These are phyloP conservation scores for Naso thynnoides DNA, from an alignment of 2,797 vertebrate species.

Conservation along the genomic window DNA sequence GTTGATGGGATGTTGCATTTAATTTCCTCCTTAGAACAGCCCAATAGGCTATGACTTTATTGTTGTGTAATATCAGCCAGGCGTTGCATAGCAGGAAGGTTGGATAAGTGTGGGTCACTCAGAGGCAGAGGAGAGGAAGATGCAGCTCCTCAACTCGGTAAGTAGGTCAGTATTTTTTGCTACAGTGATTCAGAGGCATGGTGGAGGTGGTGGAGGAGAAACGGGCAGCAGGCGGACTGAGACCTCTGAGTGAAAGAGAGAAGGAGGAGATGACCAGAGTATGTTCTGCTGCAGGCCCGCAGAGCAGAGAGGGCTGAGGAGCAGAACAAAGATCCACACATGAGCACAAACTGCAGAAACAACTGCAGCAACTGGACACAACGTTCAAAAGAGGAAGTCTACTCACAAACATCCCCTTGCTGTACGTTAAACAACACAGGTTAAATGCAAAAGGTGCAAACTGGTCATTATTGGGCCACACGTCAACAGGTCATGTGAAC, in stretches of 20 bases:
- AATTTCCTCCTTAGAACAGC: conserved; percentile 6
- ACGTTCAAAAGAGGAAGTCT: too few species aligned
- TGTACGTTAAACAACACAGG: too few species aligned
- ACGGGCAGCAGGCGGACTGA: conserved; percentile 60
- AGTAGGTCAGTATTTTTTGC: conserved; percentile 87
- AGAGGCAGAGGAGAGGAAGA: conserved; percentile 63
- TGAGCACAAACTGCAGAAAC: not conserved
- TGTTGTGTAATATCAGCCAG: conserved; percentile 49
- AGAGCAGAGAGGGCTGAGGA: conserved; percentile 3
- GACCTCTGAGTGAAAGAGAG: conserved; percentile 55
- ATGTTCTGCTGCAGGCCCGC: conserved; percentile 39
- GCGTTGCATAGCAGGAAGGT: conserved; percentile 49
- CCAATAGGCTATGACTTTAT: conserved; percentile 22
- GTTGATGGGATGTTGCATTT: conserved; percentile 2
- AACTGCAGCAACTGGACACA: too few species aligned
- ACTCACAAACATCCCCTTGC: too few species aligned
- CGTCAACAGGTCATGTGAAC: too few species aligned
- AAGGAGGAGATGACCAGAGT: conserved; percentile 55
- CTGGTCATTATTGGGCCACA: too few species aligned
- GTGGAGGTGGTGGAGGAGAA: conserved; percentile 50
- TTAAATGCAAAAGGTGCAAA: too few species aligned
- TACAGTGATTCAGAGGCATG: conserved; percentile 79
- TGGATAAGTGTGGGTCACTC: conserved; percentile 66
- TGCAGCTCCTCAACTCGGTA: conserved; percentile 77
- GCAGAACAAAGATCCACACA: not conserved